Conservation (phyloP, 2,113 vertebrate species). For the Panurus biarmicus region DNA sequence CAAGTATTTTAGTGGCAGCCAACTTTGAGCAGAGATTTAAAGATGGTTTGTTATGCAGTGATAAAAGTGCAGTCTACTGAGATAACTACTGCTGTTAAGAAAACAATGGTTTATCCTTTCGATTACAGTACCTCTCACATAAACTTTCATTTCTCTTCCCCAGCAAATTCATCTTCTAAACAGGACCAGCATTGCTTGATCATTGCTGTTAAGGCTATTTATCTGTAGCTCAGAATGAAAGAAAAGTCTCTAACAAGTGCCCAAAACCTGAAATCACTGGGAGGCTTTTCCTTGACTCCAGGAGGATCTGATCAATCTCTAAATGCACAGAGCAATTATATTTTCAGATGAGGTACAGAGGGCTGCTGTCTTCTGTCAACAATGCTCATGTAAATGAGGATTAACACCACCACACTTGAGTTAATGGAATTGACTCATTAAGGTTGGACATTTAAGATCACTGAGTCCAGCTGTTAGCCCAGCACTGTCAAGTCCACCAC, state of each 20-base stretch:
- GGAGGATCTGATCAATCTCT: background rate
- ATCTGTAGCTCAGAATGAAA: background rate
- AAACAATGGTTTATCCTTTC: conserved; percentile 18
- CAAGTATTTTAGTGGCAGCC: background rate
- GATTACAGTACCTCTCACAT: background rate
- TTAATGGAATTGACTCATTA: background rate
- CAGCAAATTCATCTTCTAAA: background rate
- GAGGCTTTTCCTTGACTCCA: background rate
- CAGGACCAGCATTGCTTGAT: background rate
- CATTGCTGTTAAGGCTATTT: background rate
- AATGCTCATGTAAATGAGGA: background rate
- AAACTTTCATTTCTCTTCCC: conserved; percentile 2
- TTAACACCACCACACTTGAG: background rate
- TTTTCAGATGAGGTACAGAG: background rate
- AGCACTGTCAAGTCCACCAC: background rate
- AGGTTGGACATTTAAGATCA: background rate
- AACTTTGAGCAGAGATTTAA: background rate
- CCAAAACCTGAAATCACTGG: background rate
- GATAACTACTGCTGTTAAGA: conserved; percentile 13
- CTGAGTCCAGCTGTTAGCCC: background rate
- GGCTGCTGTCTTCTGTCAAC: background rate
- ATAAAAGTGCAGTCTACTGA: conserved; percentile 6
- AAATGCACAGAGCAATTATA: background rate
- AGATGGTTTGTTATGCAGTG: background rate
- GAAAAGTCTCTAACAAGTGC: background rate